These are phyloP conservation scores for Sylvilagus floridanus DNA, from an alignment of 2,797 vertebrate species.

Conservation along the genomic window DNA sequence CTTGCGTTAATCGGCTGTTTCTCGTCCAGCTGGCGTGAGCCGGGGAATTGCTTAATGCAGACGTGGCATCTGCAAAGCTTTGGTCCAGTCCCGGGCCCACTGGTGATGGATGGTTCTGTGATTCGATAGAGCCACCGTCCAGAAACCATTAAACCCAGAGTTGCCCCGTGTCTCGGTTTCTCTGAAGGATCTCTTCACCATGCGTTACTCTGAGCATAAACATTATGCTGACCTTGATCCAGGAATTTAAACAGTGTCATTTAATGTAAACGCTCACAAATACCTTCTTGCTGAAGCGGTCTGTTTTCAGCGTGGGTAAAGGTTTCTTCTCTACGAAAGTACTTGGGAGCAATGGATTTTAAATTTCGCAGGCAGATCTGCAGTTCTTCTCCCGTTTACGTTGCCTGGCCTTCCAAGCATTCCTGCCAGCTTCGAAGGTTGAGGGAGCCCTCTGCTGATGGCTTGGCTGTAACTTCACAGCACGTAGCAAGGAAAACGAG, in stretches of 20 bases:
- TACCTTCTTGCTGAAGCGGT: constrained; percentile 84
- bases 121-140: constrained; percentile 28
- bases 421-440: constrained; percentile 19
- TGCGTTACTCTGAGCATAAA: constrained; percentile 76
- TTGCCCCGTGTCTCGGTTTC: constrained; percentile 57
- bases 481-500: not conserved
- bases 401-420: not conserved
- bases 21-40: not conserved
- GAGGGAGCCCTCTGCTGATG: constrained; percentile 82
- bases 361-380: constrained; percentile 32
- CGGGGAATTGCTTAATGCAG: not conserved
- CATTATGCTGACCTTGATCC: constrained; percentile 83
- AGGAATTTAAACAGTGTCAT: constrained; percentile 85
- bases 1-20: not conserved
- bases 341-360: not conserved
- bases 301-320: constrained; percentile 64
- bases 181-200: constrained; percentile 55
- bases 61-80: constrained; percentile 47
- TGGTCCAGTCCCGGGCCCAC: not conserved
- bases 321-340: constrained; percentile 60
- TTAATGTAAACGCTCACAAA: constrained; percentile 79
- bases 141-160: constrained; percentile 66
- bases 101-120: constrained; percentile 13
- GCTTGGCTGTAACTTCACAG: constrained; percentile 48
- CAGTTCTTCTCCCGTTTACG: constrained; percentile 19